Base-by-base conservation (phyloP, 2,888 invertebrate genomes). In the Agriopis marginaria region DNA sequence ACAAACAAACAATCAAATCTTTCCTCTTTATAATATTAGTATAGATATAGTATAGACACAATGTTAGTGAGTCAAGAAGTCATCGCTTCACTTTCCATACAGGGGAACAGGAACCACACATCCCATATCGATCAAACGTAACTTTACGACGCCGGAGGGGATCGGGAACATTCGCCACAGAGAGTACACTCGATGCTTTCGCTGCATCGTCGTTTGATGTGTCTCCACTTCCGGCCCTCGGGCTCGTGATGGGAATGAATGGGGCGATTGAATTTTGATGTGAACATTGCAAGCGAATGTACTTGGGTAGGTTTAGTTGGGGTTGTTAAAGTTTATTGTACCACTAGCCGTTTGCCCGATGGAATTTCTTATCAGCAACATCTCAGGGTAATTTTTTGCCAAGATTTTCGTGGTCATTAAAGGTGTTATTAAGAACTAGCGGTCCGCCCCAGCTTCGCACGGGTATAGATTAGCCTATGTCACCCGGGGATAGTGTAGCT, bases 161-260 rank as follows among this genome's bases (percentile, higher is more conserved):
- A 66, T 39, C 39, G 45, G 62, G 44, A 49, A 66, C 44, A 44
- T 56, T 56, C 62, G 51, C 58, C 39, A 39, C 58, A 39, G n/a
- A 58, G 45, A 3, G 3, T n/a, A 10, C 39, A 14, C 42, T 55
- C 23, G 58, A 23, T 58, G 32, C 23, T 59, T 59, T 50, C 67
- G 51, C 47, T 63, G 53, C 59, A 51, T 67, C 55, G 51, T 45
- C 47, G 47, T 59, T 47, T 63, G 62, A 62, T 62, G 61, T 61
- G 0, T 40, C 66, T 42, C 49, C 56, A 32, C 17, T 67, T 67
- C 67, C 67, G 58, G 39, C 17, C 56, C 14, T 53, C 50, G 6
- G 56, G 12, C 8, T 45, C 58, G 58, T 59, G 59, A 68, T 44
- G 40, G 45, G 63, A 58, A 63, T 54, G 47, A 40, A 2, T 11